These are phyloP conservation scores for Suricata suricatta DNA, from an alignment of 2,113 vertebrate genomes.

Conservation along the genomic window DNA sequence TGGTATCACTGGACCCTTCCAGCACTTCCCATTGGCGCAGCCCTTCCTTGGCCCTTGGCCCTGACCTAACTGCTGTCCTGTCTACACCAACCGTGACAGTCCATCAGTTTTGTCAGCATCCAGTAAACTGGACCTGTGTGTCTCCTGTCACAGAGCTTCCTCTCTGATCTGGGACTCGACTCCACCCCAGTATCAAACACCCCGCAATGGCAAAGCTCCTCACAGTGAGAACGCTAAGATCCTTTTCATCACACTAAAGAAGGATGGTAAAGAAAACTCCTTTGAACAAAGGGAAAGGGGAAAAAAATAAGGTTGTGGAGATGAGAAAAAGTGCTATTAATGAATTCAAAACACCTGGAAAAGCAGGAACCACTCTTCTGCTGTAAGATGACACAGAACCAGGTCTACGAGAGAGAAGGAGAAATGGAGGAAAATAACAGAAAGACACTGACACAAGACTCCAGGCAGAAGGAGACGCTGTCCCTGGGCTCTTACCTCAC, in stretches of 20 bases:
- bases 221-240: neutral
- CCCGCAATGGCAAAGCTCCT: conserved; percentile 1
- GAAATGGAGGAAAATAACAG: neutral
- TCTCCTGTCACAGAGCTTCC: neutral
- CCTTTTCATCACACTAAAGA: neutral
- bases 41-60: neutral
- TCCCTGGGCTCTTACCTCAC: conserved; percentile 86
- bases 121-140: neutral
- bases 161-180: neutral
- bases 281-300: neutral
- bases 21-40: neutral
- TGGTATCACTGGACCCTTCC: neutral
- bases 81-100: neutral
- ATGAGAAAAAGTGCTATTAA: conserved; percentile 24
- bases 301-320: neutral
- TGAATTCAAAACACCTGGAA: neutral
- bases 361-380: neutral
- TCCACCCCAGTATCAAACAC: neutral
- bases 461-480: neutral
- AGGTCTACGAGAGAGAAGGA: neutral
- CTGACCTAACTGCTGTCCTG: neutral
- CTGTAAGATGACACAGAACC: neutral
- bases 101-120: neutral
- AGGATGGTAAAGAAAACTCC: conserved; percentile 22
- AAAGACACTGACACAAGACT: neutral